Evolutionary conservation across 2,113 vertebrate species (phyloP).

Genomic region (Tretioscincus oriximinensis): DNA sequence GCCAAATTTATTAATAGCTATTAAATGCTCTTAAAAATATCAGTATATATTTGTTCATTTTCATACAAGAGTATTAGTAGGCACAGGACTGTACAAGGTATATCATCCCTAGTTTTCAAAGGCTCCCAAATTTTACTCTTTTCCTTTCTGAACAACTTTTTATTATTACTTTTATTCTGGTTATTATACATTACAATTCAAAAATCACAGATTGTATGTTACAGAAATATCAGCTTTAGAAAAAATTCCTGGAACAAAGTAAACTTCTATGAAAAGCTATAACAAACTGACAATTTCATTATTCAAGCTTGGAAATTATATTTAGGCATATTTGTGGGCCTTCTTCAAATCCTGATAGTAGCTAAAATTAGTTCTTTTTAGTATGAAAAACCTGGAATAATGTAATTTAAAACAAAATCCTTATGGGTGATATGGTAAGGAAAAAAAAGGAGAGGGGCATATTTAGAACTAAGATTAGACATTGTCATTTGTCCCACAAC

Average conservation of each 20-base stretch:
- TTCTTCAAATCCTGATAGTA: background rate
- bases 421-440: background rate
- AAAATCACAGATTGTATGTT: background rate
- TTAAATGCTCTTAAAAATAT: background rate
- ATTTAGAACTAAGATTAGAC: slow-evolving; percentile 1
- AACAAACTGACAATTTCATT: background rate
- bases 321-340: background rate
- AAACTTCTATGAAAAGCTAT: background rate
- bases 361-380: background rate
- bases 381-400: background rate
- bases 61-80: no score
- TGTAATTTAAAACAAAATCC: background rate
- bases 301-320: background rate
- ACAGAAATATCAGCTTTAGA: background rate
- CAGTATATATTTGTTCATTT: no score
- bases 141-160: no score
- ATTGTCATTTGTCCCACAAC: background rate
- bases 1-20: background rate
- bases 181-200: background rate
- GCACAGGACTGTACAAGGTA: no score
- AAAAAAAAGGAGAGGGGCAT: background rate
- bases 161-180: no score
- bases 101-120: no score
- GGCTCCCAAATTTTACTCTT: no score
- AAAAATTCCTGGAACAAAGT: slow-evolving; percentile 1